Percentiles rank a stretch among this genome's conserved stretches.
Conservation (phyloP, 2,888 invertebrate genomes). For the Campopleginae sp. region DNA sequence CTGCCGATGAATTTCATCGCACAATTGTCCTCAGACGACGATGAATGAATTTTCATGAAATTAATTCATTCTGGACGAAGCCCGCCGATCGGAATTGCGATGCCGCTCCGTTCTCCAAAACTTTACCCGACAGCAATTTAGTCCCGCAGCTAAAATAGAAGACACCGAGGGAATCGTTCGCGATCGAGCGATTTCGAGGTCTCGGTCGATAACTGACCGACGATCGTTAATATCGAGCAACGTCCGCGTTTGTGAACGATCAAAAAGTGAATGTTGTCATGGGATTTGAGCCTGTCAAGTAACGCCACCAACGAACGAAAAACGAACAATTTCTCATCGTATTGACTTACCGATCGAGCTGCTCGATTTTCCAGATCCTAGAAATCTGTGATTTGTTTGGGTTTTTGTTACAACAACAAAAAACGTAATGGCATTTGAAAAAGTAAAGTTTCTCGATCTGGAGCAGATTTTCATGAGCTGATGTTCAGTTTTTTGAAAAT, state of each 20-base stretch:
- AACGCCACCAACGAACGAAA: conserved; percentile 36
- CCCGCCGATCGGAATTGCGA: not conserved
- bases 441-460: not conserved
- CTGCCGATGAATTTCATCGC: not conserved
- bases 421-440: not conserved
- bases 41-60: not conserved
- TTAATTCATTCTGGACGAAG: too few species aligned
- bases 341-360: conserved; percentile 27
- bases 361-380: not conserved
- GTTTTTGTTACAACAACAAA: not conserved
- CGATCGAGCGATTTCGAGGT: not conserved
- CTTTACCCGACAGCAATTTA: not conserved
- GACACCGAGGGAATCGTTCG: not conserved
- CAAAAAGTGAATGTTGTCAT: conserved; percentile 16
- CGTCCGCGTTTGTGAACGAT: not conserved
- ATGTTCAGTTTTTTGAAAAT: not conserved
- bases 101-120: not conserved
- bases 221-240: conserved; percentile 14
- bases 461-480: not conserved
- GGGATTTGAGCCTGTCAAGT: conserved; percentile 13
- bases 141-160: conserved; percentile 1
- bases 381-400: too few species aligned
- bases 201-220: conserved; percentile 37
- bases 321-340: conserved; percentile 6
- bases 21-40: not conserved